Conservation (phyloP, 2,888 invertebrate genomes). For the Glyphotaelius pellucidus region DNA sequence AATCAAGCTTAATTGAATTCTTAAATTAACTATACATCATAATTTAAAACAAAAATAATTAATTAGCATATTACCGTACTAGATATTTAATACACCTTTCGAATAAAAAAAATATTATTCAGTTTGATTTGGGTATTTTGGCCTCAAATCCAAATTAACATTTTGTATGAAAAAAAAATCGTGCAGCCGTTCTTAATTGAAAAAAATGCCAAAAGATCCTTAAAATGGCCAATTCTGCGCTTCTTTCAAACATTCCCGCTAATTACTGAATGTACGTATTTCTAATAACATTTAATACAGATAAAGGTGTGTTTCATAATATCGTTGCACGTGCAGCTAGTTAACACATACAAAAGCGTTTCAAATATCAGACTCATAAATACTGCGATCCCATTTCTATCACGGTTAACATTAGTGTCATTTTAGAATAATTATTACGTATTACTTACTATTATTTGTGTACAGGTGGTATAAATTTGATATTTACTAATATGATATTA, state of each 20-base stretch:
- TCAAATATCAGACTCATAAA: conserved; percentile 2
- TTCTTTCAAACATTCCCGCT: not conserved
- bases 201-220: not conserved
- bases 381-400: not conserved
- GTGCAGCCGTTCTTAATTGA: no score
- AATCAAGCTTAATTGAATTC: no score
- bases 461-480: not conserved
- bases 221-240: not conserved
- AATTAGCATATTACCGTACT: no score
- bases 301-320: not conserved
- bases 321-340: not conserved
- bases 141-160: no score
- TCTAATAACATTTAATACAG: not conserved
- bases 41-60: no score
- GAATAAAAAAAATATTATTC: no score
- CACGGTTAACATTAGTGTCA: not conserved
- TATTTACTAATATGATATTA: not conserved
- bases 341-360: not conserved
- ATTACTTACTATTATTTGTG: not conserved
- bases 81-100: no score
- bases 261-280: not conserved
- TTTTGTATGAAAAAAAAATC: no score
- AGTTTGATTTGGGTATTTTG: no score
- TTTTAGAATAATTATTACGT: not conserved
- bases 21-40: no score